Percentiles rank a stretch among this genome's conserved stretches.
phyloP scores from a whole-genome alignment of 2,113 vertebrate species.

The Pteropus alecto region DNA sequence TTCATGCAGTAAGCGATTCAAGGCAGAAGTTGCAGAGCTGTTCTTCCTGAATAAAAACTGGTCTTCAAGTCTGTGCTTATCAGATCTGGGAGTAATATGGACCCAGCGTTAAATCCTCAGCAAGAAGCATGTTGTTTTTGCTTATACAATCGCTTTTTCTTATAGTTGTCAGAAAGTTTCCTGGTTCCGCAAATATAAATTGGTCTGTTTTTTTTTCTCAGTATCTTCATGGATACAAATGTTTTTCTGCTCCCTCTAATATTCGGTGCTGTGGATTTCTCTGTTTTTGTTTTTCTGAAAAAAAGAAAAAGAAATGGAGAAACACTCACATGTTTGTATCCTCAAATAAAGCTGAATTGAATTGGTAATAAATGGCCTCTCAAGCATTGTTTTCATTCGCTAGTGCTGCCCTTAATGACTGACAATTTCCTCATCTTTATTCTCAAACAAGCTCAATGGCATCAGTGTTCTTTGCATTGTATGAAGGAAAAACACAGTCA shows the following conservation, averaged over 20 bases:
- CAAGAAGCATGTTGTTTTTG: neutral
- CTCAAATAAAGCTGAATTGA: slow-evolving; percentile 52
- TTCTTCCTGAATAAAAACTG: neutral
- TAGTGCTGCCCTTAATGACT: slow-evolving; percentile 40
- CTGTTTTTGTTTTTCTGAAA: neutral
- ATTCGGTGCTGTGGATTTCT: neutral
- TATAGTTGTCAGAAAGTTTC: neutral
- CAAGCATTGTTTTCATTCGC: slow-evolving; percentile 45
- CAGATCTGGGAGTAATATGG: neutral
- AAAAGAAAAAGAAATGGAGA: neutral
- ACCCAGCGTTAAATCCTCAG: neutral
- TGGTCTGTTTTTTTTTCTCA: neutral
- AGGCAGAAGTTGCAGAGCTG: neutral
- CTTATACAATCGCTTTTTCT: neutral
- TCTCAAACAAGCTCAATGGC: slow-evolving; percentile 60
- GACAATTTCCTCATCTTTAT: slow-evolving; percentile 72
- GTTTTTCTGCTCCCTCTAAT: neutral
- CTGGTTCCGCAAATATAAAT: neutral
- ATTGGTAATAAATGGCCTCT: slow-evolving; percentile 59
- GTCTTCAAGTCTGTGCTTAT: neutral
- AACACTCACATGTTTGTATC: slow-evolving; percentile 40
- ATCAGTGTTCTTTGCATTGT: slow-evolving; percentile 35
- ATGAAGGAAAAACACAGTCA: slow-evolving; percentile 60
- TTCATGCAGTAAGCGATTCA: neutral
- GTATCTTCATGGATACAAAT: neutral